These are phyloP conservation scores for Ctenosaura bakeri DNA, from an alignment of 2,797 vertebrate genomes.

Conservation along the genomic window DNA sequence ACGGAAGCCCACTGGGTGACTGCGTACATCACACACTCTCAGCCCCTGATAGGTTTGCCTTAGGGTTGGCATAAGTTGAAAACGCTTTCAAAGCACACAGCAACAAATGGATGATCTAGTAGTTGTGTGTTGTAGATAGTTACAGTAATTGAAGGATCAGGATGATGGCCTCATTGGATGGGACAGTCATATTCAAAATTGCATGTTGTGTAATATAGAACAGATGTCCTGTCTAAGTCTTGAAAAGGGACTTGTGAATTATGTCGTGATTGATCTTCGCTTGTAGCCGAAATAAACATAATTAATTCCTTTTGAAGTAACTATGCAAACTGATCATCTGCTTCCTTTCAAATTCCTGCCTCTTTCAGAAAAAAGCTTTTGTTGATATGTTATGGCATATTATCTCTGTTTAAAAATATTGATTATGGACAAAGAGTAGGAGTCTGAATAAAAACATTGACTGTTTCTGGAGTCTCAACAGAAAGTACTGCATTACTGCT, in stretches of 20 bases:
- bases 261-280: neutral
- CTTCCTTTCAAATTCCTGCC: neutral
- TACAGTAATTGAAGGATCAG: neutral
- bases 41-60: too few species aligned
- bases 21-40: too few species aligned
- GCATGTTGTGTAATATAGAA: neutral
- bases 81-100: too few species aligned
- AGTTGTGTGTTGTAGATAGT: neutral
- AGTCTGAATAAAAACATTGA: constrained; percentile 1
- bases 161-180: neutral
- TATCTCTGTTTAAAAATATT: neutral
- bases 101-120: neutral
- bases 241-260: neutral
- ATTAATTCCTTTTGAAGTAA: constrained; percentile 7
- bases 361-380: constrained; percentile 5
- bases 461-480: constrained; percentile 16
- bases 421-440: constrained; percentile 9
- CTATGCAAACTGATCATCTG: neutral
- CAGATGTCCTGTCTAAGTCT: neutral
- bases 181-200: neutral
- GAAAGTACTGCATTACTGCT: constrained; percentile 64
- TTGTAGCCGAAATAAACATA: neutral
- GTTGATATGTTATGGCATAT: neutral
- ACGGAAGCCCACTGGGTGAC: too few species aligned
- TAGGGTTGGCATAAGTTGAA: too few species aligned